Percentiles rank a stretch among this genome's conserved stretches.
Conservation (phyloP, 2,888 invertebrate genomes). For the Dione juno region DNA sequence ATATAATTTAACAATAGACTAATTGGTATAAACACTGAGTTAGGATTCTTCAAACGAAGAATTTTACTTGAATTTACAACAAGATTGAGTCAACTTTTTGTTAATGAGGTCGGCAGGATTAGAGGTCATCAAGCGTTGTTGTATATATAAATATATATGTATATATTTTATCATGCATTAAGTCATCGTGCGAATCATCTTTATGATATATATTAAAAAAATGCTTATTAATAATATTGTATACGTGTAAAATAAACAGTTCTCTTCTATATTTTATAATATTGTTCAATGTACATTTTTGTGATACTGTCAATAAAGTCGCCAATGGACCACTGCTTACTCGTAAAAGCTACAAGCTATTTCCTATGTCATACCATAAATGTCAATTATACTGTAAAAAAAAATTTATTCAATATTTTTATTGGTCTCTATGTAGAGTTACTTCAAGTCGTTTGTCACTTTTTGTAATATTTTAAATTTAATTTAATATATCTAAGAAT, state of each 20-base stretch:
- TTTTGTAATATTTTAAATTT: too few relatives aligned
- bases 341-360: too few relatives aligned
- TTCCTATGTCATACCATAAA: too few relatives aligned
- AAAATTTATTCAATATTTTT: too few relatives aligned
- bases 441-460: too few relatives aligned
- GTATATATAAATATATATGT: background rate
- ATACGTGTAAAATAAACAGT: background rate
- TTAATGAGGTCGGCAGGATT: constrained; percentile 25
- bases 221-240: background rate
- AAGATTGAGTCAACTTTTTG: constrained; percentile 19
- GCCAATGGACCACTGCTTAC: constrained; percentile 51
- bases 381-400: too few relatives aligned
- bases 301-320: constrained; percentile 74
- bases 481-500: too few relatives aligned
- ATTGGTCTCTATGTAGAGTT: too few relatives aligned
- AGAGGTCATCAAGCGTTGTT: constrained; percentile 23
- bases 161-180: background rate
- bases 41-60: background rate
- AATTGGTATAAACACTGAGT: background rate
- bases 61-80: background rate
- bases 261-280: constrained; percentile 25
- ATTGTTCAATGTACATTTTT: constrained; percentile 66
- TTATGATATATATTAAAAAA: background rate
- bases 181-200: background rate
- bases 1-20: background rate